Evolutionary conservation across 2,797 vertebrate species (phyloP), one percentile per base, ranked within the genome.

Genomic region (Acridotheres tristis): DNA sequence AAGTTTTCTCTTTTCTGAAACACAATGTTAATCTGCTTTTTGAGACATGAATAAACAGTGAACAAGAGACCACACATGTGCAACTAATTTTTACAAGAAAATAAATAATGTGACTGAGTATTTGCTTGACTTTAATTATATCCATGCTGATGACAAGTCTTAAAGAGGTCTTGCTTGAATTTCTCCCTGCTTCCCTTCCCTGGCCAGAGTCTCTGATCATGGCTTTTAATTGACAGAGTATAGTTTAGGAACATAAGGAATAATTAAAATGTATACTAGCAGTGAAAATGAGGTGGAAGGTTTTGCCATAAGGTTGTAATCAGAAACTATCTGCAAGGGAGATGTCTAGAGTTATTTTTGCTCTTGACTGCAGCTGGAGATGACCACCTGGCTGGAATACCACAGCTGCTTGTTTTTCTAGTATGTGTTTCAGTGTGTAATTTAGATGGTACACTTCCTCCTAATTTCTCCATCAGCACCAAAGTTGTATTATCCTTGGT

Each of bases 371-470:
- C 67, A 85, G 89, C 67, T 94, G 90, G 88, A 73, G 91, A 90
- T 81, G 94, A 81, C 94, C 89, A 91, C 89, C 87, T 93, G 92
- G 89, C 94, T 94, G 94, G 95, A 76, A 48, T 74, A 67, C 55
- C 74, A 54, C 94, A 95, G 94, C 94, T 96, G 94, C 77, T 96
- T 88, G 69, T 90, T 93, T 90, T 74, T 69, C 47, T 94, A 79
- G 51, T 53, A 12, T 94, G 55, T 90, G 2, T 93, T 91, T 81
- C 51, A 67, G 58, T 29, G 30, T 91, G 69, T 94, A 76, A 93
- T 91, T 91, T 67, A 90, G 59, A 67, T 74, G 40, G 45, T 74
- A 74, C 69, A 36, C 53, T 94, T 88, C 85, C 74, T 95, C 85
- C 55, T 83, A 34, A 84, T 92, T 95, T 91, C 62, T 86, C 74